Conservation (phyloP, 92 coral and sea anemone species). For the Epizoanthus stellaris region DNA sequence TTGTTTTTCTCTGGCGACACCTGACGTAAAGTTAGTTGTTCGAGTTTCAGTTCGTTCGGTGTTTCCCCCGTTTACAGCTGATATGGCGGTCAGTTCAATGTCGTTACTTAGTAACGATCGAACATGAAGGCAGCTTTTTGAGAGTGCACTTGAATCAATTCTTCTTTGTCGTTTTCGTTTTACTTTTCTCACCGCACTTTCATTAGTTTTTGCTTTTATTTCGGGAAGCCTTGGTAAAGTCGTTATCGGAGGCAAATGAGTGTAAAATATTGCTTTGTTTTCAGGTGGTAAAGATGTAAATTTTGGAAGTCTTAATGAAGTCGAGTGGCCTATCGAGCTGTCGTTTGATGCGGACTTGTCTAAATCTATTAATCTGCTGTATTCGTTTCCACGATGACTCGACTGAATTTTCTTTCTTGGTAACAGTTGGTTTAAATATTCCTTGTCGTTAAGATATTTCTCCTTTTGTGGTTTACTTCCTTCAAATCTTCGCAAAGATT, state of each 20-base stretch:
- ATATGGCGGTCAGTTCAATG: neutral
- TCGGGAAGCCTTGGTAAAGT: constrained; percentile 67
- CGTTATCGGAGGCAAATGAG: constrained; percentile 66
- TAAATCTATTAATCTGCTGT: constrained; percentile 9
- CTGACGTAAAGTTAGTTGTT: neutral
- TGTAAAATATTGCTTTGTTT: constrained; percentile 86
- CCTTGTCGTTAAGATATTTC: constrained; percentile 50
- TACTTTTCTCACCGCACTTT: constrained; percentile 11
- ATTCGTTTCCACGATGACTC: constrained; percentile 15
- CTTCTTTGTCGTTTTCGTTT: constrained; percentile 6
- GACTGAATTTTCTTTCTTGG: neutral
- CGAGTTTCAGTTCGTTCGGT: neutral
- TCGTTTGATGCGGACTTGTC: neutral
- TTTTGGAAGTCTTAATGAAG: constrained; percentile 75
- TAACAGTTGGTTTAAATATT: constrained; percentile 59
- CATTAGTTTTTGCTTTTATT: constrained; percentile 20
- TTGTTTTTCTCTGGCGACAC: neutral
- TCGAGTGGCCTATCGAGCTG: constrained; percentile 16
- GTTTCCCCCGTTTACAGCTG: constrained; percentile 9
- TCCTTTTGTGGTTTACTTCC: constrained; percentile 19
- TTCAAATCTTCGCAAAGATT: constrained; percentile 32
- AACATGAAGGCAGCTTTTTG: constrained; percentile 9
- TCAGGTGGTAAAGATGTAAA: constrained; percentile 73
- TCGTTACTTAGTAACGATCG: constrained; percentile 26
- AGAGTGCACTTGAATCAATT: constrained; percentile 3